Evolutionary conservation across 1,140 invertebrate genomes (phyloP).

Genomic region (Nasonia vitripennis): DNA sequence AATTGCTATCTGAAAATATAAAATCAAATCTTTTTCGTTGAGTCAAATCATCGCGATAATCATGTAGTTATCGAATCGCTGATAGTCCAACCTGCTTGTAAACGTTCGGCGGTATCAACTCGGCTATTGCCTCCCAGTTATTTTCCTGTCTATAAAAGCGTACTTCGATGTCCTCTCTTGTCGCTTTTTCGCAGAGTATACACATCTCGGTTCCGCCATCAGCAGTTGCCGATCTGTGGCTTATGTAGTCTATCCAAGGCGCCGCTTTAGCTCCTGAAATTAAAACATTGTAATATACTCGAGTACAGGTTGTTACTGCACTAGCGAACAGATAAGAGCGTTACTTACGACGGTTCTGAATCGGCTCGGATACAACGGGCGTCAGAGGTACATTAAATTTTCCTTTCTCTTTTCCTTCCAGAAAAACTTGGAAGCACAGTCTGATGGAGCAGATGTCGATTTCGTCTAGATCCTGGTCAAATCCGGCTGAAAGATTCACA

Average conservation of each 20-base stretch:
- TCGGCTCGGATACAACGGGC: conserved; percentile 92
- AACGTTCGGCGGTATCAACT: conserved; percentile 90
- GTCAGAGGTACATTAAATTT: conserved; percentile 73
- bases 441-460: conserved; percentile 95
- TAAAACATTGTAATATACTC: neutral
- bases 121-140: conserved; percentile 91
- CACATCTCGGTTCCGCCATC: conserved; percentile 93
- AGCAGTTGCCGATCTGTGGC: conserved; percentile 86
- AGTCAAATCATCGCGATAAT: neutral
- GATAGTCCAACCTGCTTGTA: conserved; percentile 84
- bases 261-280: conserved; percentile 81
- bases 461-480: conserved; percentile 87
- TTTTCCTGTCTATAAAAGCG: conserved; percentile 90
- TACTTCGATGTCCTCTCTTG: conserved; percentile 93
- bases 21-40: neutral
- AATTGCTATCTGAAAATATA: conserved; percentile 78
- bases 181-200: conserved; percentile 93
- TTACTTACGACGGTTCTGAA: conserved; percentile 94
- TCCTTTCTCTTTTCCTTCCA: conserved; percentile 75
- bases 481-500: conserved; percentile 85
- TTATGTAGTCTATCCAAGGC: conserved; percentile 90
- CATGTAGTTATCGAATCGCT: neutral
- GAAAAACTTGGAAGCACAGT: conserved; percentile 96
- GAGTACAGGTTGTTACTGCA: neutral
- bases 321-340: no score